Evolutionary conservation across 2,888 invertebrate genomes (phyloP).

Genomic region (Plagodis pulveraria): DNA sequence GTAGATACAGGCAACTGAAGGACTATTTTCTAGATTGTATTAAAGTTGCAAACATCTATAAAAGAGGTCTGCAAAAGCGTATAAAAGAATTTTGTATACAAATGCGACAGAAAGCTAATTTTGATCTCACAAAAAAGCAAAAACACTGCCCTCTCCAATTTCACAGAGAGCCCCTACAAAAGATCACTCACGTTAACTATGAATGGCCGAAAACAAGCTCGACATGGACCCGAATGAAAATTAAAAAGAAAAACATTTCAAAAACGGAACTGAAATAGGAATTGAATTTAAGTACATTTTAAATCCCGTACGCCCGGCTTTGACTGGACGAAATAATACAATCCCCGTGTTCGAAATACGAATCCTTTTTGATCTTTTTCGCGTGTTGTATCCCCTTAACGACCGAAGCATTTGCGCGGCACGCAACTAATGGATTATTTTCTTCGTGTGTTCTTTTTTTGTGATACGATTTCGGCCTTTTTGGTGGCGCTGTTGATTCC

Average conservation of each 20-base stretch:
- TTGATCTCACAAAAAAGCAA: slow-evolving; percentile 75
- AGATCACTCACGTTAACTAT: slow-evolving; percentile 83
- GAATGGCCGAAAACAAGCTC: slow-evolving; percentile 78
- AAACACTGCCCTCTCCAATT: slow-evolving; percentile 77
- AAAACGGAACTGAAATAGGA: slow-evolving; percentile 74
- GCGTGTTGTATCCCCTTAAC: slow-evolving; percentile 74
- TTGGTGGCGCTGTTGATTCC: slow-evolving; percentile 50
- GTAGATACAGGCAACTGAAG: too few species aligned
- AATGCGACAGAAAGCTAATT: slow-evolving; percentile 62
- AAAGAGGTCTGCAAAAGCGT: neutral
- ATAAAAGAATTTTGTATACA: slow-evolving; percentile 39
- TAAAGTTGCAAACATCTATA: too few species aligned
- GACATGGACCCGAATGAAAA: slow-evolving; percentile 73
- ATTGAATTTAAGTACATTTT: slow-evolving; percentile 84
- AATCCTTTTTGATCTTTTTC: slow-evolving; percentile 78
- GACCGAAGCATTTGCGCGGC: slow-evolving; percentile 74
- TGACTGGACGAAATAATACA: slow-evolving; percentile 80
- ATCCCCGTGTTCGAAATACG: slow-evolving; percentile 68
- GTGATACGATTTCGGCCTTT: slow-evolving; percentile 65
- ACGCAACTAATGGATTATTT: slow-evolving; percentile 84
- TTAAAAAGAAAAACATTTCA: slow-evolving; percentile 76
- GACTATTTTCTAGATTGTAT: too few species aligned
- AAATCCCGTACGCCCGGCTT: slow-evolving; percentile 75
- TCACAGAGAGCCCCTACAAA: slow-evolving; percentile 80
- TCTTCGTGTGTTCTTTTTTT: slow-evolving; percentile 78